These are phyloP conservation scores for Calcarius lapponicus DNA, from an alignment of 2,797 vertebrate species.

Conservation along the genomic window DNA sequence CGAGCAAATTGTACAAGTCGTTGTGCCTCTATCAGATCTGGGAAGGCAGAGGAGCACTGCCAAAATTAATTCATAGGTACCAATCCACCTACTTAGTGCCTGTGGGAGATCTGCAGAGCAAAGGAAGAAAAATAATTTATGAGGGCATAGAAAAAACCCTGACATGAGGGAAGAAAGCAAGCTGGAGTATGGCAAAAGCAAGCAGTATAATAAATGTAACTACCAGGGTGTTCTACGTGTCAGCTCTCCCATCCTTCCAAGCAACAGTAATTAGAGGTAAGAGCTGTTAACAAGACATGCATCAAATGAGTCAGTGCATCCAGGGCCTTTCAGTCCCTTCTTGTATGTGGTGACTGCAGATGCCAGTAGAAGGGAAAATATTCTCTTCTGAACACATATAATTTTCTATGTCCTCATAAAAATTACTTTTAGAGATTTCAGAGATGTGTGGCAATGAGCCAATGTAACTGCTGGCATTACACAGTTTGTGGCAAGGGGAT, in stretches of 20 bases:
- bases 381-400: not conserved
- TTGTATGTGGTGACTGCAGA: not conserved
- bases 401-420: not conserved
- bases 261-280: constrained; percentile 11
- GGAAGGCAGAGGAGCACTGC: constrained; percentile 29
- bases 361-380: not conserved
- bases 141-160: not conserved
- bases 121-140: constrained; percentile 12
- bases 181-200: not conserved
- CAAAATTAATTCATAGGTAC: constrained; percentile 35
- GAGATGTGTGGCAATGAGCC: not conserved
- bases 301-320: not conserved
- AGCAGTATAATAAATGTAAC: constrained; percentile 7
- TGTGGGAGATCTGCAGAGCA: not conserved
- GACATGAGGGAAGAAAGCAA: not conserved
- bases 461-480: not conserved
- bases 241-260: not conserved
- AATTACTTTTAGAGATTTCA: not conserved
- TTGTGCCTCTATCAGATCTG: constrained; percentile 20
- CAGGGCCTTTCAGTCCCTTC: not conserved
- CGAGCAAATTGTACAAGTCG: not conserved
- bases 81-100: constrained; percentile 37
- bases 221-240: not conserved
- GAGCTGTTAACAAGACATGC: not conserved
- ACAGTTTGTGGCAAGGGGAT: not conserved